These are phyloP conservation scores for Trichomalopsis sarcophagae DNA, from an alignment of 1,140 invertebrate species.

Conservation along the genomic window DNA sequence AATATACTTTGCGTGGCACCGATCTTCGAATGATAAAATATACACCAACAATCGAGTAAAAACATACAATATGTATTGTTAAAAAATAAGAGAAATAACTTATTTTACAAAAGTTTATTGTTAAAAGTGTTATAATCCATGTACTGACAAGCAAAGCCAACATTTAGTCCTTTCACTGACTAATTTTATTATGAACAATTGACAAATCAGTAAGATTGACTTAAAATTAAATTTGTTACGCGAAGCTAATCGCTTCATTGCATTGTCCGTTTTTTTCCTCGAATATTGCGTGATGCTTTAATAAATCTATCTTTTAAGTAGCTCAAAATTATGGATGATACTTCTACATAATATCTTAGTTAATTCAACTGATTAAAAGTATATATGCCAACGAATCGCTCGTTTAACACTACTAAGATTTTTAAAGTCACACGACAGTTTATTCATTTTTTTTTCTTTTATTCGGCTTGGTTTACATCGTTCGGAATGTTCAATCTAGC, in stretches of 20 bases:
- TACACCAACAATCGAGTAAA: slow-evolving; percentile 44
- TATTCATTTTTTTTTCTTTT: slow-evolving; percentile 22
- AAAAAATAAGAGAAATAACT: slow-evolving; percentile 40
- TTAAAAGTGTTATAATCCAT: slow-evolving; percentile 29
- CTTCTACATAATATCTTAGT: slow-evolving; percentile 36
- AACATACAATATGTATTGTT: slow-evolving; percentile 23
- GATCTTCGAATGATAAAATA: slow-evolving; percentile 39
- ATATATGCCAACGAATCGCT: slow-evolving; percentile 23
- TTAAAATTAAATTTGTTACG: slow-evolving; percentile 24
- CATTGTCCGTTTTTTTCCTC: not conserved
- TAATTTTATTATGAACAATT: slow-evolving; percentile 43
- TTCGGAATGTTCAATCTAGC: slow-evolving; percentile 1
- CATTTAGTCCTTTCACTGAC: slow-evolving; percentile 18
- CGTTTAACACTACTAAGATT: slow-evolving; percentile 7
- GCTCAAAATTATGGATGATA: slow-evolving; percentile 33
- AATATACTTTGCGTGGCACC: slow-evolving; percentile 46
- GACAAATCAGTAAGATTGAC: slow-evolving; percentile 31
- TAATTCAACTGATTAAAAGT: slow-evolving; percentile 25
- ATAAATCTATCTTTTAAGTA: slow-evolving; percentile 28
- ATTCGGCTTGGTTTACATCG: slow-evolving; percentile 25
- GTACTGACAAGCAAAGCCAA: slow-evolving; percentile 22
- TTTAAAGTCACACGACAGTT: slow-evolving; percentile 13
- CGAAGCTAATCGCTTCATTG: not conserved
- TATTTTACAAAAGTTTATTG: slow-evolving; percentile 32
- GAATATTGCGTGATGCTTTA: slow-evolving; percentile 6